Percentiles rank a stretch among this genome's conserved stretches.
These are phyloP conservation scores for Taphrorychus bicolor DNA, from an alignment of 2,888 invertebrate genomes.

Conservation along the genomic window DNA sequence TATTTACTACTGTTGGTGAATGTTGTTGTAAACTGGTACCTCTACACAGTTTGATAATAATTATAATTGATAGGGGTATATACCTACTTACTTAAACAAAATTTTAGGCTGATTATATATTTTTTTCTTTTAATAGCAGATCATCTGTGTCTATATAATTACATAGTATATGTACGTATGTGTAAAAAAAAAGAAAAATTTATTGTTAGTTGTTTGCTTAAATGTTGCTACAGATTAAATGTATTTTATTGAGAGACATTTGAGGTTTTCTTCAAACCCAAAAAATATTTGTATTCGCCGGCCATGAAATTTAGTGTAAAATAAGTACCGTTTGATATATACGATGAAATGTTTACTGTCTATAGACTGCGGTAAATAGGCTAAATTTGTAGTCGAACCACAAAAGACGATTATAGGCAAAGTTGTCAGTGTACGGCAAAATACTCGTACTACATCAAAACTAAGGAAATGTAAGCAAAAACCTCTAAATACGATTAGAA, in stretches of 20 bases:
- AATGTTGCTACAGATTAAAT: slow-evolving; percentile 45
- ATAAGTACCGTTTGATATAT: no score
- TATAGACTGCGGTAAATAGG: no score
- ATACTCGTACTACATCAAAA: no score
- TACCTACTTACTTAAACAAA: not conserved
- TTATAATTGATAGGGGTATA: not conserved
- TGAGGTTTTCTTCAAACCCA: slow-evolving; percentile 8
- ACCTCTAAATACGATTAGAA: no score
- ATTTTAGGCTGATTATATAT: not conserved
- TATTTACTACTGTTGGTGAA: not conserved
- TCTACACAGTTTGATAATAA: not conserved
- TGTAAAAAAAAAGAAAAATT: slow-evolving; percentile 7
- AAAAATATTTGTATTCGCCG: slow-evolving; percentile 1
- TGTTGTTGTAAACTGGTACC: not conserved
- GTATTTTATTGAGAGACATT: slow-evolving; percentile 46
- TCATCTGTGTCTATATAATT: not conserved
- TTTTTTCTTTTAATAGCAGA: not conserved
- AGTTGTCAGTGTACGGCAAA: no score
- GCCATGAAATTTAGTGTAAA: not conserved
- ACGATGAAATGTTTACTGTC: no score
- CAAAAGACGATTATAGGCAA: no score
- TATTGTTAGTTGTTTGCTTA: slow-evolving; percentile 46
- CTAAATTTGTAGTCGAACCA: no score
- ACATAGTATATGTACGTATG: not conserved
- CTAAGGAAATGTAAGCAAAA: no score